Percentiles rank a stretch among this genome's conserved stretches.
Conservation (phyloP, 2,113 vertebrate species). For the Prunella fulvescens region DNA sequence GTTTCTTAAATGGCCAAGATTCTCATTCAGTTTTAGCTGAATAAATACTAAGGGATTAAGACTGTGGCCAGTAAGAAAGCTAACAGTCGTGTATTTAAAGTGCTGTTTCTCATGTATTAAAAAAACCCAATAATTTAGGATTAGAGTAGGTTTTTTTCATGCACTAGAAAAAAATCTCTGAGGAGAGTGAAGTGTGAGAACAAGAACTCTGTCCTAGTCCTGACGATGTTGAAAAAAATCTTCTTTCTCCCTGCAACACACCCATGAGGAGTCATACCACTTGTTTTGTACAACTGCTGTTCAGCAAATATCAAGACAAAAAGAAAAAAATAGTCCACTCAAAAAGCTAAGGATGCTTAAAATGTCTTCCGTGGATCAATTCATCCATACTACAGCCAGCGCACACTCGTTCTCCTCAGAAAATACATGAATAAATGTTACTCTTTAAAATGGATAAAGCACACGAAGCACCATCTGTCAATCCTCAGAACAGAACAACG, state of each 20-base stretch:
- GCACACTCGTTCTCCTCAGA: neutral
- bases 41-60: neutral
- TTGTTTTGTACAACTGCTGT: neutral
- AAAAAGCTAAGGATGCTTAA: constrained; percentile 14
- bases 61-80: neutral
- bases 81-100: neutral
- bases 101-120: neutral
- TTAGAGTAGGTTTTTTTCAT: neutral
- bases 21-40: neutral
- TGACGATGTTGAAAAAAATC: neutral
- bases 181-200: neutral
- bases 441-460: constrained; percentile 37
- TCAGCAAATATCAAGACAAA: neutral
- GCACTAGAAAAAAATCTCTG: neutral
- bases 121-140: neutral
- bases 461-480: constrained; percentile 47
- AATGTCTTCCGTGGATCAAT: neutral
- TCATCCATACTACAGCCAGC: constrained; percentile 15
- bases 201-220: neutral
- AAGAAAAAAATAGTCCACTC: neutral
- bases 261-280: neutral
- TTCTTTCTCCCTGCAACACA: neutral
- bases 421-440: neutral
- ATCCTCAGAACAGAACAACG: constrained; percentile 3
- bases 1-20: neutral